Base-by-base conservation (phyloP, 2,797 vertebrate species). In the Clarias laeviceps region DNA sequence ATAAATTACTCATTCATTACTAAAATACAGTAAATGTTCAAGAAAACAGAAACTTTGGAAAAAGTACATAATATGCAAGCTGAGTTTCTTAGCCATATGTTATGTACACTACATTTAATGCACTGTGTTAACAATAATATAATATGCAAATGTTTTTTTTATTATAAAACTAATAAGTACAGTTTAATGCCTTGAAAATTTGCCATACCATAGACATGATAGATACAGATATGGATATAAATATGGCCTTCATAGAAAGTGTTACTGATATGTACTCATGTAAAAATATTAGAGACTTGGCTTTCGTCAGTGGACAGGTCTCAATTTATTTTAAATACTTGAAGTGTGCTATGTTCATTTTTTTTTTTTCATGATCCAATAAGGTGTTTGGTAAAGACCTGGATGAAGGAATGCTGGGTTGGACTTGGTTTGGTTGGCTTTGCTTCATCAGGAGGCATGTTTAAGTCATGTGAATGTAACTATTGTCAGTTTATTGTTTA, bases 401-500 rank as follows among this genome's bases (percentile, higher is more conserved):
- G 89, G 91, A 92, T 91, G 90, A 85, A 86, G 92, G 1, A 94
- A 93, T 94, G 94, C 94, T 91, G 87, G 85, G 86, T 5, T 83
- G 91, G 87, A 92, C 91, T 90, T 92, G 90, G 86, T 87, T 91
- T 83, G 87, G 91, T 88, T 89, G 88, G 87, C 89, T 91, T 91
- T 93, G 93, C 94, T 95, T 91, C 92, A 93, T 93, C 93, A 90
- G 88, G 85, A 88, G 93, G 90, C 88, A 82, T 86, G 85, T 84
- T 62, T 89, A 82, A 89, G 90, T 91, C 57, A 85, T 92, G n/a
- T 66, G 93, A 95, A 95, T 96, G 95, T 95, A 91, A 93, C 89
- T 86, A 72, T 91, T 91, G 91, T 91, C 92, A 40, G 85, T 91
- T 92, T 83, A 81, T 91, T 91, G 88, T 86, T 89, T 88, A 91